These are phyloP conservation scores for Acrocephalus kingi DNA, from an alignment of 2,113 vertebrate species.

Conservation along the genomic window DNA sequence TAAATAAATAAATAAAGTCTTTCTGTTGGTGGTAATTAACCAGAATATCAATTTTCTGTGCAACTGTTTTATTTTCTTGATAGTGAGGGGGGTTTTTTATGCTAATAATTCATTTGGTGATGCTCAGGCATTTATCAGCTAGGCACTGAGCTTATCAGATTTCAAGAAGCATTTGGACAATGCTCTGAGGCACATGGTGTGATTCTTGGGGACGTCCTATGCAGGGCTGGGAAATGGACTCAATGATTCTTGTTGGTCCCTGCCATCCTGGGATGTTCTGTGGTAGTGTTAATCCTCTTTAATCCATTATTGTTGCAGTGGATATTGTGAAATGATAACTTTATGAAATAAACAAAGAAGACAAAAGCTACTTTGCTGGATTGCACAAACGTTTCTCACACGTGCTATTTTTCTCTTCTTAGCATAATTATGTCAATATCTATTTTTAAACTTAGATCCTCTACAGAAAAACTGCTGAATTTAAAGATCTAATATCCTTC, in stretches of 20 bases:
- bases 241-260: neutral
- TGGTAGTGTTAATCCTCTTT: neutral
- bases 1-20: neutral
- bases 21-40: neutral
- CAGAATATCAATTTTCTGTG: neutral
- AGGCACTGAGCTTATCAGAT: neutral
- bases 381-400: neutral
- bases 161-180: neutral
- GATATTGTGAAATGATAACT: neutral
- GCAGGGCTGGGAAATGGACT: neutral
- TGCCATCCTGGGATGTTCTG: neutral
- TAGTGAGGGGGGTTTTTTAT: neutral
- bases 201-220: neutral
- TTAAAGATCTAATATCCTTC: slow-evolving; percentile 1
- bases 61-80: neutral
- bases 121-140: neutral
- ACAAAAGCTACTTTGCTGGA: neutral
- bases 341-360: neutral
- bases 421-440: neutral
- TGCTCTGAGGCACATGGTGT: neutral
- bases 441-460: slow-evolving; percentile 20
- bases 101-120: neutral
- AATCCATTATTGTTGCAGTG: neutral
- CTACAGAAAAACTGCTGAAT: neutral
- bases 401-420: neutral